Evolutionary conservation across 2,888 invertebrate species (phyloP).

Genomic region (Drosophila subsilvestris): DNA sequence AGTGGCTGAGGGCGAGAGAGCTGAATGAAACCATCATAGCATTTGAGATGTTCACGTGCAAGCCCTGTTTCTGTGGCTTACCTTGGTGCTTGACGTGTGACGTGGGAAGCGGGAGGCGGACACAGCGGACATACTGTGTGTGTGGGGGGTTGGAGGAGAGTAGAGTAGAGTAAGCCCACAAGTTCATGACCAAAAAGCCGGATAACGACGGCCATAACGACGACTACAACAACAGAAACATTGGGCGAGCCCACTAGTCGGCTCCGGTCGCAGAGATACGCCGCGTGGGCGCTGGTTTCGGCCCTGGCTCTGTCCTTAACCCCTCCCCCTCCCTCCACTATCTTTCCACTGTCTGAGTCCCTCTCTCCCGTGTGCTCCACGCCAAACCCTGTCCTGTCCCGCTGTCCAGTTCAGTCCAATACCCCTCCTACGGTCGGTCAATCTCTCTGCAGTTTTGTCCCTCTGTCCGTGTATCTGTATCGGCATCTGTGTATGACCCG

Average conservation of each 20-base stretch:
- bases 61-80: constrained; percentile 22
- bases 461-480: constrained; percentile 4
- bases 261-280: constrained; percentile 11
- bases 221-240: neutral
- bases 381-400: constrained; percentile 11
- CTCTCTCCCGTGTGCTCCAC: neutral
- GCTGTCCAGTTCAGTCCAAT: constrained; percentile 29
- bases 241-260: constrained; percentile 19
- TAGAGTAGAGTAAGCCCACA: constrained; percentile 49
- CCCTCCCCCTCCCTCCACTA: neutral
- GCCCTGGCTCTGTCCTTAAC: constrained; percentile 1
- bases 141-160: constrained; percentile 7
- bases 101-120: neutral
- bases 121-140: neutral
- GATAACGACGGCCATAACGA: constrained; percentile 36
- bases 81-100: constrained; percentile 9
- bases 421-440: constrained; percentile 22
- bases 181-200: constrained; percentile 78
- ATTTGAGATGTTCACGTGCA: constrained; percentile 30
- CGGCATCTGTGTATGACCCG: constrained; percentile 1
- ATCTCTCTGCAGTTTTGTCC: constrained; percentile 17
- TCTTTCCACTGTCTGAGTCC: neutral
- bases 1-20: neutral
- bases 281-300: constrained; percentile 32
- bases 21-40: neutral